Base-by-base conservation (phyloP, 2,113 vertebrate genomes). In the Corythaeola cristata region DNA sequence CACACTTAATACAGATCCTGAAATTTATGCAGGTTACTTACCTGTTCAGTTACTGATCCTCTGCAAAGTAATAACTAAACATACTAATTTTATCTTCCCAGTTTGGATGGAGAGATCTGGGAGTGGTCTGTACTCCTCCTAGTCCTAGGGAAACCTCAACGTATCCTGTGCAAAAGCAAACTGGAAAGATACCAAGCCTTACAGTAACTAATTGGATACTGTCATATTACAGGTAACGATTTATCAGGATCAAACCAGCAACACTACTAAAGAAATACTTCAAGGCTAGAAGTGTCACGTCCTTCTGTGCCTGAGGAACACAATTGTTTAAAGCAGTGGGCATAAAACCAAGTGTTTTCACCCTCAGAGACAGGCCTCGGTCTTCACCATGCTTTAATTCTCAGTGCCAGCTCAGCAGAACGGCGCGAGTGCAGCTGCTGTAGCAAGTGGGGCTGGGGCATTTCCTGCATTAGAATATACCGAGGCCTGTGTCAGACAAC, bases 361-460 rank as follows among this genome's bases (percentile, higher is more conserved):
- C 13, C 15, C 21, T 47, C 30, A 4, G 20, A 64, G n/a, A 23
- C 9, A 32, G 35, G 24, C 14, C 41, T 60, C 9, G 11, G 17
- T 28, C 41, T 45, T 77, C 11, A 2, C 27, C 2, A 0, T 5
- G 28, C 28, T 88, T 60, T 28, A 39, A 15, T 56, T 64, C 44
- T n/a, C 37, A 18, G 58, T 3, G 13, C 50, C 28, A 45, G 23
- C 33, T 56, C 72, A 30, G 44, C 73, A 69, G 4, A 23, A 2
- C 7, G 0, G 32, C 4, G 2, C 0, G 1, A 67, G 45, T 3
- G 13, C 67, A 28, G 30, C 15, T 6, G 17, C 8, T 0, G 0
- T 0, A 32, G 55, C 1, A 0, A 3, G 2, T 2, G 22, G 23
- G 13, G 44, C 76, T 10, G 76, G 28, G 39, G n/a, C 39, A 7